phyloP scores from a whole-genome alignment of 1,140 invertebrate genomes.

The Glossosoma conforme region DNA sequence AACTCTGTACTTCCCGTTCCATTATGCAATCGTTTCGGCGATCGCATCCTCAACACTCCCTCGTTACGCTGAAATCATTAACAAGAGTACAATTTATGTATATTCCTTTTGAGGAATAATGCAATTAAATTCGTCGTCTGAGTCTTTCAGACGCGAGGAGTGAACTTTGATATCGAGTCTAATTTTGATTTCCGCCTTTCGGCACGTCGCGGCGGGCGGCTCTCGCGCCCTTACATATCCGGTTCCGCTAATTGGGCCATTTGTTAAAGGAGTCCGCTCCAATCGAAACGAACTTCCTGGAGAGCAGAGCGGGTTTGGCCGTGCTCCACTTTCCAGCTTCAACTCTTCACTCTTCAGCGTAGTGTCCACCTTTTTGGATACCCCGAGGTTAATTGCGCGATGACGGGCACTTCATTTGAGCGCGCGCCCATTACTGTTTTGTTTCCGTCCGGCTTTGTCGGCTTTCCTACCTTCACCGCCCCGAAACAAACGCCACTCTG shows the following conservation, averaged over 20 bases:
- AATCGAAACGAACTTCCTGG: not conserved
- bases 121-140: not conserved
- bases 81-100: too few relatives aligned
- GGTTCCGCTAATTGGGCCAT: constrained; percentile 5
- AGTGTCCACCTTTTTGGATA: not conserved
- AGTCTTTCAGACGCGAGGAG: too few relatives aligned
- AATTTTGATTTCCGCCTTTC: constrained; percentile 4
- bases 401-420: constrained; percentile 1
- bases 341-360: too few relatives aligned
- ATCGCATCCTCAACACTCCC: too few relatives aligned
- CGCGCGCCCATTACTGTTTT: constrained; percentile 1
- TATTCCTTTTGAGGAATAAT: not conserved
- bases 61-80: too few relatives aligned
- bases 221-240: not conserved
- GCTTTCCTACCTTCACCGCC: not conserved
- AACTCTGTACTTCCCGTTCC: too few relatives aligned
- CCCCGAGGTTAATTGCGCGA: not conserved
- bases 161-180: constrained; percentile 1
- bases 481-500: too few relatives aligned
- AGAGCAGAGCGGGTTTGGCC: not conserved
- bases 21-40: too few relatives aligned
- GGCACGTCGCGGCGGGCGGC: constrained; percentile 1
- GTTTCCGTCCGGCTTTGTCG: constrained; percentile 1
- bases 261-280: not conserved
- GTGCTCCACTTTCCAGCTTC: too few relatives aligned